Evolutionary conservation across 1,140 invertebrate genomes (phyloP).

Genomic region (Laodelphax striatellus): DNA sequence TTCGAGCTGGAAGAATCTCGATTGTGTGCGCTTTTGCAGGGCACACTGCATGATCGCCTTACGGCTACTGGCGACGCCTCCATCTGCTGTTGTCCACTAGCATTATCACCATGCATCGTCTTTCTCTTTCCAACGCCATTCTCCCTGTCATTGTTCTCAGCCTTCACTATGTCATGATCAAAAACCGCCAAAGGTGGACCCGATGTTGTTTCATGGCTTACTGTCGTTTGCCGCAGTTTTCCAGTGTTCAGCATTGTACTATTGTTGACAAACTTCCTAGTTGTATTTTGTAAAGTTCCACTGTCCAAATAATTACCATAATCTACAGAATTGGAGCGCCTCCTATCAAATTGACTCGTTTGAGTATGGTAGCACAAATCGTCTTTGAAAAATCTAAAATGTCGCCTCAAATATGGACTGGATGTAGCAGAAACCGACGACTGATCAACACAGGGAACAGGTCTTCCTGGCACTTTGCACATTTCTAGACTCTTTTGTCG

Average conservation of each 20-base stretch:
- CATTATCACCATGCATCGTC: background rate
- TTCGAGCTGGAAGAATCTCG: conserved; percentile 73
- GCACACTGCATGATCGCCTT: conserved; percentile 64
- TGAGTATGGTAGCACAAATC: background rate
- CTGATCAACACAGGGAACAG: background rate
- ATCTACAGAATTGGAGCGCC: conserved; percentile 58
- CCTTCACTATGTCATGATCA: too few relatives aligned
- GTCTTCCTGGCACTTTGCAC: background rate
- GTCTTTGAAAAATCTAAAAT: background rate
- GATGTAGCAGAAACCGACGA: background rate
- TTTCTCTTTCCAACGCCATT: background rate
- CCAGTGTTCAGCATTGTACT: too few relatives aligned
- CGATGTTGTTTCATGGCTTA: too few relatives aligned
- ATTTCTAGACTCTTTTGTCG: background rate
- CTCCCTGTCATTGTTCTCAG: background rate
- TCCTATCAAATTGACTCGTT: conserved; percentile 25
- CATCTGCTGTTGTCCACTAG: too few relatives aligned
- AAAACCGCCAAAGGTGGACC: too few relatives aligned
- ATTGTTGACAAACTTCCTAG: too few relatives aligned
- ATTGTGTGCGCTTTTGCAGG: conserved; percentile 53
- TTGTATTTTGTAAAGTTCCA: too few relatives aligned
- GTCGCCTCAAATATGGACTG: background rate
- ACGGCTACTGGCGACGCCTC: conserved; percentile 22
- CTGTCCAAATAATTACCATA: conserved; percentile 38
- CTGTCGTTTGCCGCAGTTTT: too few relatives aligned